phyloP scores from a whole-genome alignment of 2,113 vertebrate species.

The Regulus satrapa region DNA sequence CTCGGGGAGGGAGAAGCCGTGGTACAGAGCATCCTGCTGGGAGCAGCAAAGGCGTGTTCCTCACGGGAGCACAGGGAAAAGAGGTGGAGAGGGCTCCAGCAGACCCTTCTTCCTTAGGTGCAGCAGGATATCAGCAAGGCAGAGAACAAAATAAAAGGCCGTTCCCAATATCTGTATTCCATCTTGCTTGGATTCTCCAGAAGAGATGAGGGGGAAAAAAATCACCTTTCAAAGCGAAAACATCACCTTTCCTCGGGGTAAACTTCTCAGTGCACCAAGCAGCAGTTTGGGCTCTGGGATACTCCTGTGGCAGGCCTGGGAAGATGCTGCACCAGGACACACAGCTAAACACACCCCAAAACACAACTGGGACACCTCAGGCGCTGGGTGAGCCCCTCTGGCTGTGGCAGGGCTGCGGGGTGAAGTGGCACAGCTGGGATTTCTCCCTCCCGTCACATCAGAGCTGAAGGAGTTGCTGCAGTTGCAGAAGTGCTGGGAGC shows the following conservation, averaged over 20 bases:
- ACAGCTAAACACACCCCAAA: background rate
- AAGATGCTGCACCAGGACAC: accelerated
- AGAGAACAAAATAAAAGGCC: background rate
- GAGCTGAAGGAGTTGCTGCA: background rate
- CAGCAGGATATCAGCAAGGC: background rate
- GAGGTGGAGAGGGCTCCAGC: background rate
- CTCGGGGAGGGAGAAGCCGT: background rate
- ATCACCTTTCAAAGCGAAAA: background rate
- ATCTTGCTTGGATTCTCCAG: background rate
- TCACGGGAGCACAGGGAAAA: accelerated
- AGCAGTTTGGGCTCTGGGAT: background rate
- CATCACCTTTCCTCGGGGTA: background rate
- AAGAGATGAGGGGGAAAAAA: background rate
- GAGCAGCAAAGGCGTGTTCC: background rate
- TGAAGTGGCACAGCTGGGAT: background rate
- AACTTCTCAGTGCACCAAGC: background rate
- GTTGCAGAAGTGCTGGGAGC: background rate
- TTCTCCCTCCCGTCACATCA: background rate
- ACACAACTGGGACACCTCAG: background rate
- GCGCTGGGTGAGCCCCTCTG: background rate
- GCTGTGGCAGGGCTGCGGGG: background rate
- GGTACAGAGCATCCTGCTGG: background rate
- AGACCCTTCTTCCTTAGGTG: background rate
- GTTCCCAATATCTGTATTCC: background rate
- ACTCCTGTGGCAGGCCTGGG: background rate